phyloP scores from a whole-genome alignment of 2,113 vertebrate species.

The Cebus imitator region DNA sequence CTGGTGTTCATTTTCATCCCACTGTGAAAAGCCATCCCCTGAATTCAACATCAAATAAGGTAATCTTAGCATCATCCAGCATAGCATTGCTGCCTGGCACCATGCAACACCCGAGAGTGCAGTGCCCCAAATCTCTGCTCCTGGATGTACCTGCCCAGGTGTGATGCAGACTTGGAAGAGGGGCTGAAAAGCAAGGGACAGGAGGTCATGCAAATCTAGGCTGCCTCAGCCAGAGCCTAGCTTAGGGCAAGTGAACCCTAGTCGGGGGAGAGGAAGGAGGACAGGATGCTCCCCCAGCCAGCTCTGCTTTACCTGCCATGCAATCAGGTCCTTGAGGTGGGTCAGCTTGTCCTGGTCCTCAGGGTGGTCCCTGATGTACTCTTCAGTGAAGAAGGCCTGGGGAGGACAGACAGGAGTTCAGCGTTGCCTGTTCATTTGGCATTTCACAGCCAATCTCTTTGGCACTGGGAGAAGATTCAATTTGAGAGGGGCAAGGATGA shows the following conservation, averaged over 20 bases:
- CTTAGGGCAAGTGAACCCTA: accelerated
- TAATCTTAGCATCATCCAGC: neutral
- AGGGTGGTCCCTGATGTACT: constrained; percentile 88
- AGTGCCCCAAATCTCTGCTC: neutral
- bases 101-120: neutral
- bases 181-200: neutral
- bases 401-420: neutral
- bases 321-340: constrained; percentile 96
- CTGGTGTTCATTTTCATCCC: neutral
- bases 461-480: neutral
- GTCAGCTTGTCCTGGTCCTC: constrained; percentile 94
- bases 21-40: neutral
- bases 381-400: constrained; percentile 97
- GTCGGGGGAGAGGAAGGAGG: neutral
- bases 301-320: constrained; percentile 93
- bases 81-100: accelerated
- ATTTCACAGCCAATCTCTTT: neutral
- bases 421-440: neutral
- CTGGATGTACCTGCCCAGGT: neutral
- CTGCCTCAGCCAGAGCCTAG: neutral
- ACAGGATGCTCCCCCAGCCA: accelerated
- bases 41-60: neutral
- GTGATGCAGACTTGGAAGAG: neutral
- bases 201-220: neutral
- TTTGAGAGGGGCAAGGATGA: neutral